Percentiles rank a stretch among this genome's conserved stretches.
These are phyloP conservation scores for Drosophila leonis DNA, from an alignment of 2,888 invertebrate genomes.

Conservation along the genomic window DNA sequence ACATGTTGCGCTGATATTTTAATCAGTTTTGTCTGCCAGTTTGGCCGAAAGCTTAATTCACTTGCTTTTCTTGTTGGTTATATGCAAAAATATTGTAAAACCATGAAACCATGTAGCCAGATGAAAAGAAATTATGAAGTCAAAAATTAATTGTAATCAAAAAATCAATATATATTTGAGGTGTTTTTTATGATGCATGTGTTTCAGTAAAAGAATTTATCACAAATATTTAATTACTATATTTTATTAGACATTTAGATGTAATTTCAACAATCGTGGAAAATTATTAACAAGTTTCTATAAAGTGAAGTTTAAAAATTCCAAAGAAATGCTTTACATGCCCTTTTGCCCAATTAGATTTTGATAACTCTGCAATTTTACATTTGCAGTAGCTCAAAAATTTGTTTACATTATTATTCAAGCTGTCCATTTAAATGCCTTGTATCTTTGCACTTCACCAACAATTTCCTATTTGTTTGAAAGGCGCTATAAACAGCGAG, in stretches of 20 bases:
- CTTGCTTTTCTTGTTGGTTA: neutral
- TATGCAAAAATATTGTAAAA: constrained; percentile 6
- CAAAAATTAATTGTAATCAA: neutral
- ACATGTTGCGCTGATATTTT: constrained; percentile 61
- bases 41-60: constrained; percentile 6
- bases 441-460: neutral
- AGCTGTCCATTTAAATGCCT: neutral
- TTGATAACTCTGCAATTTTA: no score
- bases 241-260: neutral
- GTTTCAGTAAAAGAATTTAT: neutral
- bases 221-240: neutral
- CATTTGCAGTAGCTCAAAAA: no score
- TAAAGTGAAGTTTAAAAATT: no score
- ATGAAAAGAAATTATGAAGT: neutral
- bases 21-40: constrained; percentile 55
- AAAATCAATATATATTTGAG: neutral
- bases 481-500: constrained; percentile 11
- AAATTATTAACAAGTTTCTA: no score
- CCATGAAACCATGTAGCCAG: neutral
- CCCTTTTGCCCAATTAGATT: no score
- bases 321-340: no score
- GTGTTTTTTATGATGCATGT: no score
- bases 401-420: no score
- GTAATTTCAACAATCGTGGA: no score
- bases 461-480: constrained; percentile 1